Base-by-base conservation (phyloP, 2,797 vertebrate species). In the Fratercula arctica region DNA sequence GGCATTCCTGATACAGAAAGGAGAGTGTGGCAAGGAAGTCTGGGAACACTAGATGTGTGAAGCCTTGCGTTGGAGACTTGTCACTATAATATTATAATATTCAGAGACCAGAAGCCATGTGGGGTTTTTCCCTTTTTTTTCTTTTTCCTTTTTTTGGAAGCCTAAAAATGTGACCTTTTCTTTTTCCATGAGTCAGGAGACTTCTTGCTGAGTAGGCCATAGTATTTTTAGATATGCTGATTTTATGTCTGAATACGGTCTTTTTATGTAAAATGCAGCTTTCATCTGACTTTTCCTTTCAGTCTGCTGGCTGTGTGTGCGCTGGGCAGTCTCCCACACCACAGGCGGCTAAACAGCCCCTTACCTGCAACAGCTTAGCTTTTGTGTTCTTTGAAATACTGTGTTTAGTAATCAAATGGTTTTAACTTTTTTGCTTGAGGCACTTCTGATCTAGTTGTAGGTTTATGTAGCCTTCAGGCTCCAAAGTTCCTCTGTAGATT, bases 181-280 rank as follows among this genome's bases (percentile, higher is more conserved):
- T 85, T 67, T 29, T 33, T 33, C 17, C 6, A n/a, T 37, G 57
- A 82, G 25, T 94, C 69, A 50, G 75, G 76, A 78, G 48, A 39
- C 69, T 68, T 77, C 87, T 93, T 96, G 92, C 92, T 94, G 92
- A 96, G 80, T 78, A 90, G 90, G 77, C 51, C 57, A 29, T 59
- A 63, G 35, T 96, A 95, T 96, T 96, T 97, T 97, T 96, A 95
- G 94, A 89, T 89, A 46, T 79, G 88, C 94, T 96, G 95, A 95
- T 94, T 92, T 96, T 89, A 56, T 86, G 92, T 92, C 87, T 96
- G 96, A 93, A 75, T 81, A 25, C 3, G 0, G 23, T 53, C 61
- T 85, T 90, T 95, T 95, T 70, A 93, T 81, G 83, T 93, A 73
- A 95, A 96, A 89, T 76, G 29, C 57, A 54, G 91, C 54, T 93